A percentile compares a stretch with the other conserved stretches of the same genome.
Conservation (phyloP, 2,797 vertebrate species). For the Neoniphon sammara region DNA sequence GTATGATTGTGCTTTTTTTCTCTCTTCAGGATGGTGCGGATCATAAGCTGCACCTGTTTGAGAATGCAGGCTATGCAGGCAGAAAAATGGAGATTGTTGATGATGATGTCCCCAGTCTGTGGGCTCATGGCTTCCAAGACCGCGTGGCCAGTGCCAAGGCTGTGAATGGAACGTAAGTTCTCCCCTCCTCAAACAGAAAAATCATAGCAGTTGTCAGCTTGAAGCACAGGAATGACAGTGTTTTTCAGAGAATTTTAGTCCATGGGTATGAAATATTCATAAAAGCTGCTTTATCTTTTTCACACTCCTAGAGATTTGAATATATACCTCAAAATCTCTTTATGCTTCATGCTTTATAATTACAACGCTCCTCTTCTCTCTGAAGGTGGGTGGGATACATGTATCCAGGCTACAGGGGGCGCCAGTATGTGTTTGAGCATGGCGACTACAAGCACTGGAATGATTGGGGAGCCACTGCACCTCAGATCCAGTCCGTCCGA, state of each 20-base stretch:
- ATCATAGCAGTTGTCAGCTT: neutral
- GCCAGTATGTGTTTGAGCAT: slow-evolving; percentile 90
- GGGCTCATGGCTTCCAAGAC: slow-evolving; percentile 92
- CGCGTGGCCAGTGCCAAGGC: slow-evolving; percentile 89
- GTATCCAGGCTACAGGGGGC: slow-evolving; percentile 92
- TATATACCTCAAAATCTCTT: no score
- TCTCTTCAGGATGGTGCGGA: slow-evolving; percentile 86
- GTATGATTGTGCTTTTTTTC: slow-evolving; percentile 7
- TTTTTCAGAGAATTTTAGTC: slow-evolving; percentile 1
- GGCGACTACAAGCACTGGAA: slow-evolving; percentile 96
- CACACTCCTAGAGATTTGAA: neutral
- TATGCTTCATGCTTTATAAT: neutral
- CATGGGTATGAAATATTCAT: neutral
- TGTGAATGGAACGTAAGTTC: slow-evolving; percentile 90
- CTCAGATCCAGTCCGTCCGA: slow-evolving; percentile 93
- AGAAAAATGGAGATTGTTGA: slow-evolving; percentile 94
- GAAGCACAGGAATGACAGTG: neutral
- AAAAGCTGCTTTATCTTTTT: neutral
- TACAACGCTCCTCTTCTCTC: slow-evolving; percentile 14
- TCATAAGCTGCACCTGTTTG: slow-evolving; percentile 92
- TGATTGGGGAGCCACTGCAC: slow-evolving; percentile 90
- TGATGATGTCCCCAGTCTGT: slow-evolving; percentile 93
- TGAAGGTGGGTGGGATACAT: slow-evolving; percentile 93
- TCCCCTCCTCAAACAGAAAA: neutral
- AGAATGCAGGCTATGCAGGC: slow-evolving; percentile 85